phyloP scores from a whole-genome alignment of 2,888 invertebrate species.

The Dinocampus coccinellae region DNA sequence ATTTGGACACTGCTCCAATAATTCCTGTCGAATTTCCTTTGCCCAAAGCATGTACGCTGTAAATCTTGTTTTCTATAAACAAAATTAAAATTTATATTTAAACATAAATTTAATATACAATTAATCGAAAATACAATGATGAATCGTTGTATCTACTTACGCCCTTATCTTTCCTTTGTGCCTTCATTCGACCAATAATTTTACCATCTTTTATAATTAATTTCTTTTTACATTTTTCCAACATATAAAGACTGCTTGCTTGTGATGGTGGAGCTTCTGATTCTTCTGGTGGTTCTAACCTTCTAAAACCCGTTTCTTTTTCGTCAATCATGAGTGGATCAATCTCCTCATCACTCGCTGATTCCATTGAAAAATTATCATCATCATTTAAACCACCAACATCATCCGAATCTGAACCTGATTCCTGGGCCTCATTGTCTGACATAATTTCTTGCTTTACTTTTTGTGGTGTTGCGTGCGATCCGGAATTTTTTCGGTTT shows the following conservation, averaged over 20 bases:
- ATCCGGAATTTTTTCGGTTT: conserved; percentile 53
- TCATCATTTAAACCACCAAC: conserved; percentile 59
- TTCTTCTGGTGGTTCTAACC: conserved; percentile 69
- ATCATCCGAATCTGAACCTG: conserved; percentile 63
- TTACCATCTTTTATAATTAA: conserved; percentile 77
- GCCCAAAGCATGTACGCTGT: conserved; percentile 96
- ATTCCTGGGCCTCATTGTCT: conserved; percentile 65
- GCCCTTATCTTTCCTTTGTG: conserved; percentile 85
- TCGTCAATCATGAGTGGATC: conserved; percentile 68
- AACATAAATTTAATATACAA: conserved; percentile 5
- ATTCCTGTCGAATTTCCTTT: conserved; percentile 82
- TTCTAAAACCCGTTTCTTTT: conserved; percentile 70
- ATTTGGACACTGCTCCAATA: conserved; percentile 79
- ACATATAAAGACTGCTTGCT: conserved; percentile 80
- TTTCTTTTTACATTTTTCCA: conserved; percentile 84
- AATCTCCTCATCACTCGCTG: conserved; percentile 65
- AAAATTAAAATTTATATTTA: conserved; percentile 9
- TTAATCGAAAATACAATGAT: conserved; percentile 17
- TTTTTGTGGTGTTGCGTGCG: conserved; percentile 47
- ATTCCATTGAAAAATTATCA: conserved; percentile 60
- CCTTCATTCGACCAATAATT: conserved; percentile 80
- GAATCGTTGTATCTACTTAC: conserved; percentile 60
- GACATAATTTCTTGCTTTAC: conserved; percentile 56
- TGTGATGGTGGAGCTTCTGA: conserved; percentile 68
- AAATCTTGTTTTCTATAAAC: conserved; percentile 77